phyloP scores from a whole-genome alignment of 2,113 vertebrate genomes.

The Saguinus imperator region DNA sequence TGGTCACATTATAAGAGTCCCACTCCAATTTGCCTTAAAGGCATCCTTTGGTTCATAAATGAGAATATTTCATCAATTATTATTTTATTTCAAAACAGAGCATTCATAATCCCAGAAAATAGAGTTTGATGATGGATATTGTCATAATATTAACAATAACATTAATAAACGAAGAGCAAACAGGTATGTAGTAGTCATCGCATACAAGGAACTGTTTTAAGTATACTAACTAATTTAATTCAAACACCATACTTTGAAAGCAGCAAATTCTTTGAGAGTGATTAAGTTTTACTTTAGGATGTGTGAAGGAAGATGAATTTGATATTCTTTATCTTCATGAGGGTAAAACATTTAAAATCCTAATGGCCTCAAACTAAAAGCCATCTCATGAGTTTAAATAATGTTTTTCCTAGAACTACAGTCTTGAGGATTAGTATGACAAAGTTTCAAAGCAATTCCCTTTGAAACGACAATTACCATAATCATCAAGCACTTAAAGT shows the following conservation, averaged over 20 bases:
- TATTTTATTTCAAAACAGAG: not conserved
- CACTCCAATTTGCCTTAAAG: not conserved
- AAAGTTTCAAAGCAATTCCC: slow-evolving; percentile 60
- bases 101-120: slow-evolving; percentile 21
- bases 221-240: slow-evolving; percentile 29
- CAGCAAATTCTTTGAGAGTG: not conserved
- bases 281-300: slow-evolving; percentile 65
- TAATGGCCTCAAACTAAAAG: slow-evolving; percentile 67
- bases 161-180: not conserved
- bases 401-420: slow-evolving; percentile 23
- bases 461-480: slow-evolving; percentile 65
- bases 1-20: not conserved
- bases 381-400: slow-evolving; percentile 62
- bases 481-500: slow-evolving; percentile 42
- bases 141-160: not conserved
- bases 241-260: slow-evolving; percentile 22
- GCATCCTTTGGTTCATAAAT: not conserved
- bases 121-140: not conserved
- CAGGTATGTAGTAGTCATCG: not conserved
- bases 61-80: not conserved
- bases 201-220: not conserved
- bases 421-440: slow-evolving; percentile 49
- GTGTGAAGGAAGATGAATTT: slow-evolving; percentile 44
- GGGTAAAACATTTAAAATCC: slow-evolving; percentile 51
- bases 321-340: slow-evolving; percentile 58